Conservation (phyloP, 2,797 vertebrate genomes). For the Enteromius argenteus region DNA sequence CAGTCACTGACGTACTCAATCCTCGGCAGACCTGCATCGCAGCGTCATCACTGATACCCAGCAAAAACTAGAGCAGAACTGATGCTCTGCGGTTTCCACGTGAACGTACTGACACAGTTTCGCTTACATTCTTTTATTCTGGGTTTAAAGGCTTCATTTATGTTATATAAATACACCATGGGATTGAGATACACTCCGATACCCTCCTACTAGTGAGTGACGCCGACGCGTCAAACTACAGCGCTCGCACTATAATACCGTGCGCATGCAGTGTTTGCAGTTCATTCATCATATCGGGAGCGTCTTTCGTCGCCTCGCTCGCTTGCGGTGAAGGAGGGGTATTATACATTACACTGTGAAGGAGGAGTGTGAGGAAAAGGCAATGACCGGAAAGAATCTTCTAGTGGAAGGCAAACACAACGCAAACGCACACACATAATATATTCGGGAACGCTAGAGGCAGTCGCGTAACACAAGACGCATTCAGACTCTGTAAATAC, state of each 20-base stretch:
- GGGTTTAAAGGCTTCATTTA: neutral
- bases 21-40: conserved; percentile 62
- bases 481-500: conserved; percentile 71
- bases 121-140: neutral
- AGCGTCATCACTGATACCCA: conserved; percentile 66
- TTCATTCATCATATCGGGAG: neutral
- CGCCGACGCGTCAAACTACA: neutral
- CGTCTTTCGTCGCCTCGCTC: conserved; percentile 8
- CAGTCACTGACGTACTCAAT: conserved; percentile 71
- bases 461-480: conserved; percentile 59
- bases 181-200: neutral
- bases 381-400: conserved; percentile 32
- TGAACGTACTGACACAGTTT: conserved; percentile 15
- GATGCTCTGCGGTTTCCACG: conserved; percentile 18
- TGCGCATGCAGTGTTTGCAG: neutral
- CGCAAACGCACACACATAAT: neutral
- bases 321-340: neutral
- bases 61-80: conserved; percentile 28
- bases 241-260: neutral
- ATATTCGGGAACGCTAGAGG: conserved; percentile 60
- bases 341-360: neutral
- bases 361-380: conserved; percentile 12
- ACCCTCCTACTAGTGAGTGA: neutral
- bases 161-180: neutral
- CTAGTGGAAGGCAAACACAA: conserved; percentile 43